Evolutionary conservation across 2,888 invertebrate species (phyloP).

Genomic region (Podabrus alpinus): DNA sequence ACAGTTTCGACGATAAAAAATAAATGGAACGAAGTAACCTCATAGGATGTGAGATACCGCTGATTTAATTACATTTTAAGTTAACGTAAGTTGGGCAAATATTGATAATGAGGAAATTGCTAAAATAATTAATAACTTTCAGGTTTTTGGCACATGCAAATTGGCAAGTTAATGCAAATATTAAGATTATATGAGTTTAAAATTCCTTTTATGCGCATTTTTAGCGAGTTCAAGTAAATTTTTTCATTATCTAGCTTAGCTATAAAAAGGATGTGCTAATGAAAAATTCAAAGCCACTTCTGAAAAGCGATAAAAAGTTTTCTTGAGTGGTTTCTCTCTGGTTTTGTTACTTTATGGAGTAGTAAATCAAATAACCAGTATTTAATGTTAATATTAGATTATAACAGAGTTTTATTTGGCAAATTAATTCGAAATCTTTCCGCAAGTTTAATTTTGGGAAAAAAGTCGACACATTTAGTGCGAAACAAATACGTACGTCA

Average conservation of each 20-base stretch:
- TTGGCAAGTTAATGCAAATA: neutral
- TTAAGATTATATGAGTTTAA: neutral
- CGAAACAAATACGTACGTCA: neutral
- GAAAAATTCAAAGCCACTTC: constrained; percentile 17
- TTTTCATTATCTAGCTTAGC: constrained; percentile 11
- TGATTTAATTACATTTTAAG: neutral
- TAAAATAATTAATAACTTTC: neutral
- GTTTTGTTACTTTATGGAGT: neutral
- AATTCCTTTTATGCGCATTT: neutral
- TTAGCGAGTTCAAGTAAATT: neutral
- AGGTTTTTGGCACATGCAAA: neutral
- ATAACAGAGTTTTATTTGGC: neutral
- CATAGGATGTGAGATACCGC: neutral
- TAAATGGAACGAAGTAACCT: neutral
- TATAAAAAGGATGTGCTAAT: constrained; percentile 5
- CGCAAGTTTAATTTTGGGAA: neutral
- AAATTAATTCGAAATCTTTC: neutral
- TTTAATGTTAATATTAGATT: constrained; percentile 1
- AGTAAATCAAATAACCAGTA: constrained; percentile 2
- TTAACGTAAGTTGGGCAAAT: neutral
- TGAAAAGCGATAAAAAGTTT: constrained; percentile 10
- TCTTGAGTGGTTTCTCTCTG: constrained; percentile 2
- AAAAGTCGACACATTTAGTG: neutral
- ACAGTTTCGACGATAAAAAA: neutral
- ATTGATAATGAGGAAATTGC: neutral